These are phyloP conservation scores for Zygogramma bicolorata DNA, from an alignment of 2,888 invertebrate species.

Conservation along the genomic window DNA sequence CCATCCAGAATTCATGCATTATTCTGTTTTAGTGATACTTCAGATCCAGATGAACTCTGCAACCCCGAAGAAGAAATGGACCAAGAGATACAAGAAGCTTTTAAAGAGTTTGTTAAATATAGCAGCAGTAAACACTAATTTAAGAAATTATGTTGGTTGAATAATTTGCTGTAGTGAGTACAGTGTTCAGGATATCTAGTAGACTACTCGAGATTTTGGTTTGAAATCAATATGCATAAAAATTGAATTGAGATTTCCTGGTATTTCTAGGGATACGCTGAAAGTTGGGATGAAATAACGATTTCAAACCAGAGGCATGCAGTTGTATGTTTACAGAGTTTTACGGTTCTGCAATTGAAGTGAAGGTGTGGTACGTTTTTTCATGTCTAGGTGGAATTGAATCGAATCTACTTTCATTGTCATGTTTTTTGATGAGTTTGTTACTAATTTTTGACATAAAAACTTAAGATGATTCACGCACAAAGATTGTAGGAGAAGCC, in stretches of 20 bases:
- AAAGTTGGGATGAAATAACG: too few relatives aligned
- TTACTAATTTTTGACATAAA: too few relatives aligned
- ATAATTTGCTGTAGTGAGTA: conserved; percentile 7
- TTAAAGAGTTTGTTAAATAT: conserved; percentile 69
- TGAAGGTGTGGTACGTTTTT: too few relatives aligned
- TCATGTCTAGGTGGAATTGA: too few relatives aligned
- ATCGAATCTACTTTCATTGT: too few relatives aligned
- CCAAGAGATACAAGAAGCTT: conserved; percentile 72
- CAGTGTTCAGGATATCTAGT: neutral
- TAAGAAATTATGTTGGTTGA: conserved; percentile 5
- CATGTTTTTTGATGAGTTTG: too few relatives aligned
- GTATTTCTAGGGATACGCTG: neutral
- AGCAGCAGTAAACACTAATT: conserved; percentile 46
- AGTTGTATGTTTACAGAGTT: too few relatives aligned
- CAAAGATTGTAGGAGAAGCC: too few relatives aligned
- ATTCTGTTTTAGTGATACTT: conserved; percentile 60
- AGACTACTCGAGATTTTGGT: conserved; percentile 2
- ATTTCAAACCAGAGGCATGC: too few relatives aligned
- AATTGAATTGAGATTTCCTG: neutral
- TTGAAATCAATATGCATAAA: neutral
- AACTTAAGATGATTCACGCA: too few relatives aligned
- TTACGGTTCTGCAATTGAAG: too few relatives aligned
- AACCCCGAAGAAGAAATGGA: conserved; percentile 74
- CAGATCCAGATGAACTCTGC: conserved; percentile 67
- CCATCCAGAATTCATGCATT: neutral